phyloP scores from a whole-genome alignment of 2,113 vertebrate genomes.

The Bos javanicus region DNA sequence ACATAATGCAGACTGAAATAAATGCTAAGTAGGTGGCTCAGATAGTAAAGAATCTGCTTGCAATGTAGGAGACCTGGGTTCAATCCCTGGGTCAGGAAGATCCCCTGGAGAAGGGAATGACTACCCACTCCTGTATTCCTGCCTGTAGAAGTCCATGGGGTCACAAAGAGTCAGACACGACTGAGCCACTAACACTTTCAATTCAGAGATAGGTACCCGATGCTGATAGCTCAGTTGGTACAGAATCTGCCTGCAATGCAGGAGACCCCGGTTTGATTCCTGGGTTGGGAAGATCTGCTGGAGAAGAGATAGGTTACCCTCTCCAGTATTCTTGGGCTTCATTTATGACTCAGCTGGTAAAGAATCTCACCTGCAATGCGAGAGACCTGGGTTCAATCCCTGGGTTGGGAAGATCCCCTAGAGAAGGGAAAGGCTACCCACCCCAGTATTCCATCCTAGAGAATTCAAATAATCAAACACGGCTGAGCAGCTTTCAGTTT shows the following conservation, averaged over 20 bases:
- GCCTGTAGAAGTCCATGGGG: neutral
- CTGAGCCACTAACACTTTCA: neutral
- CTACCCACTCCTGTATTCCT: neutral
- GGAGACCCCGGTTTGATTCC: neutral
- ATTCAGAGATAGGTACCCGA: neutral
- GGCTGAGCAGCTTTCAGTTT: neutral
- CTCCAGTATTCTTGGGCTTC: neutral
- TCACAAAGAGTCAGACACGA: neutral
- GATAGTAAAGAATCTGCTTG: neutral
- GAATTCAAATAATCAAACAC: neutral
- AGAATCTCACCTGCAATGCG: fast-evolving
- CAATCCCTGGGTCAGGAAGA: neutral
- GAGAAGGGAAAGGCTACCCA: neutral
- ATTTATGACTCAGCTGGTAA: neutral
- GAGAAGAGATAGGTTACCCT: neutral
- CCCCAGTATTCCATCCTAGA: neutral
- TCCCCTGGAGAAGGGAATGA: neutral
- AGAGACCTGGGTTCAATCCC: neutral
- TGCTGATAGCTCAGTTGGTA: neutral
- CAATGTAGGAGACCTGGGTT: neutral
- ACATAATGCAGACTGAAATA: neutral
- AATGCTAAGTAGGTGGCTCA: neutral
- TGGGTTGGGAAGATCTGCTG: neutral
- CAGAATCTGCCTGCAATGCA: neutral
- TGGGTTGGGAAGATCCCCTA: neutral